Base-by-base conservation (phyloP, 1,140 invertebrate species). In the Scaptomyza graminum region DNA sequence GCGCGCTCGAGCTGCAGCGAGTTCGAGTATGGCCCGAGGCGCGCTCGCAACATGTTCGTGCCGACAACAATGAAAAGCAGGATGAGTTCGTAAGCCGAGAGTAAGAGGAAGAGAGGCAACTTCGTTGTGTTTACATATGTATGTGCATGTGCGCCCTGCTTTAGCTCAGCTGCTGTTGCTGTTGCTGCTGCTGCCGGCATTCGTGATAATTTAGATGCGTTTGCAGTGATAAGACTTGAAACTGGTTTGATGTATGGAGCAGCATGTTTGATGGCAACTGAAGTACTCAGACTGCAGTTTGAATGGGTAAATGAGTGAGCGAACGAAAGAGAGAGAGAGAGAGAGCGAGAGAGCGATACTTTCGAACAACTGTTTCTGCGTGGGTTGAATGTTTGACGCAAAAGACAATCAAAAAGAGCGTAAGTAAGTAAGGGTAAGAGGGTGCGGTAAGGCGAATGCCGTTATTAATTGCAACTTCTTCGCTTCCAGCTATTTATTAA, bases 401-500 rank as follows among this genome's bases (percentile, higher is more conserved):
- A 47, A 47, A 25, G 46, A 47, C 46, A 47, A 47, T 22, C 46
- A 34, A 7, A 18, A 47, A 16, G 13, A 31, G 4, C 28, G 7
- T 31, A 31, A 28, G 18, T 12, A n/a, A 50, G n/a, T 5, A 50
- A 18, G 55, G 43, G n/a, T 5, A 50, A 18, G 55, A 63, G 46
- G 15, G 31, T 15, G 74, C 31, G 25, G 18, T 22, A 50, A 54
- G 66, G 74, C 68, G 67, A 12, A n/a, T 34, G 8, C 74, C 80
- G 60, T 87, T 88, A 88, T 87, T 83, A 88, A 88, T 88, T 88
- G 83, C 83, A 88, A 79, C 79, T 74, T 62, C 47, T 76, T 77
- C 51, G 79, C 83, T 76, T 60, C 51, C 47, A 88, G 82, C 83
- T 87, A 88, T 87, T 87, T 88, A 88, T 76, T 75, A 79, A 76